Percentiles rank a stretch among this genome's conserved stretches.
Conservation (phyloP, 2,797 vertebrate species). For the Cryptoblepharus egeriae region DNA sequence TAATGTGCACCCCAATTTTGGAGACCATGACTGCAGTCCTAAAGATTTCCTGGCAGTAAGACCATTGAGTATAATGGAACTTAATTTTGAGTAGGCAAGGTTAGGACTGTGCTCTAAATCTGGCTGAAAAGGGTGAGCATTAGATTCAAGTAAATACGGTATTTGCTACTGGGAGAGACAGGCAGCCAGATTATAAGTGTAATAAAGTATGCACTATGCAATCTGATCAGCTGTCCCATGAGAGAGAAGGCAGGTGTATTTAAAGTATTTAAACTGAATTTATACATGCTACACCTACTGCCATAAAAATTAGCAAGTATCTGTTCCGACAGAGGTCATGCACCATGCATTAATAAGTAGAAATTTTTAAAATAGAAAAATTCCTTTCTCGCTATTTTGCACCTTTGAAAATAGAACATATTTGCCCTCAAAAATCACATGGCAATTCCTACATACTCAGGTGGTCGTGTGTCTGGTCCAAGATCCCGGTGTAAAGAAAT, state of each 20-base stretch:
- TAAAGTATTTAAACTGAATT: not conserved
- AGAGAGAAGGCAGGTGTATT: too few relatives aligned
- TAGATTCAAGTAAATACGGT: too few relatives aligned
- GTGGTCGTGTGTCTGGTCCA: constrained; percentile 95
- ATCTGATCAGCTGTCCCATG: too few relatives aligned
- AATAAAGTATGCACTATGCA: not conserved
- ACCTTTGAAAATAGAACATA: constrained; percentile 17
- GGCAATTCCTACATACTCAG: constrained; percentile 88
- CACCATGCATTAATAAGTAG: not conserved
- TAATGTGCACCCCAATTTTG: too few relatives aligned
- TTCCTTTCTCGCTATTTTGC: constrained; percentile 9
- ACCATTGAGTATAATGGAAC: too few relatives aligned
- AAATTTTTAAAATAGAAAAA: not conserved
- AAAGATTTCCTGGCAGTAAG: too few relatives aligned
- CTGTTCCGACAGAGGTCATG: not conserved
- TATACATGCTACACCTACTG: not conserved
- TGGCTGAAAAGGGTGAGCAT: too few relatives aligned
- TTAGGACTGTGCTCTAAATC: too few relatives aligned
- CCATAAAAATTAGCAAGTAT: not conserved
- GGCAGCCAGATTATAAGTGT: not conserved
- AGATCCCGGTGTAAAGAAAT: constrained; percentile 96
- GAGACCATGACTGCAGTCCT: too few relatives aligned
- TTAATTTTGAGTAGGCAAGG: too few relatives aligned
- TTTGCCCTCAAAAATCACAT: constrained; percentile 9
- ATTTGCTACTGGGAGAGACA: not conserved